phyloP scores from a whole-genome alignment of 2,888 invertebrate species.

The Callinectes sapidus region DNA sequence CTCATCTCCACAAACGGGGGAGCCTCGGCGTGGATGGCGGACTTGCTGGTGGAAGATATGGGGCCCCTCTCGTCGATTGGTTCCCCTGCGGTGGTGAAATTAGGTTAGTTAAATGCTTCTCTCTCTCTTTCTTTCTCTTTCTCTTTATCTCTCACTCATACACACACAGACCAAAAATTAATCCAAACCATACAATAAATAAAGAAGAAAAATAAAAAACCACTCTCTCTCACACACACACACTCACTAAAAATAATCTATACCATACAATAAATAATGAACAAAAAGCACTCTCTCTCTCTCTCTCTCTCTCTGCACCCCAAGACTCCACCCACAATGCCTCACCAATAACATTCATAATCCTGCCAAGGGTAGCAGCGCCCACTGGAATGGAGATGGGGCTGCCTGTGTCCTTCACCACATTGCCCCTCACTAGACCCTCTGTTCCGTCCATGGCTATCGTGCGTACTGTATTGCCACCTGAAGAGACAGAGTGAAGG shows the following conservation, averaged over 20 bases:
- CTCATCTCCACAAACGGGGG: slow-evolving; percentile 73
- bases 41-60: slow-evolving; percentile 64
- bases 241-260: neutral
- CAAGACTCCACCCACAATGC: too few relatives aligned
- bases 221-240: neutral
- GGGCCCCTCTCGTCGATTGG: slow-evolving; percentile 74
- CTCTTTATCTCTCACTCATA: neutral
- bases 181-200: neutral
- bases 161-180: neutral
- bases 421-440: slow-evolving; percentile 74
- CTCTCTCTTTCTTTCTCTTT: neutral
- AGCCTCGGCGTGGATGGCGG: slow-evolving; percentile 74
- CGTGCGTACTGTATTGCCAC: slow-evolving; percentile 74
- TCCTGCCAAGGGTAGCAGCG: slow-evolving; percentile 74
- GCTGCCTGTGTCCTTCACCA: slow-evolving; percentile 73
- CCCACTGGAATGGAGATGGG: slow-evolving; percentile 74
- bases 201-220: neutral
- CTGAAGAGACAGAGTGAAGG: slow-evolving; percentile 50
- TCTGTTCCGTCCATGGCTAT: slow-evolving; percentile 74
- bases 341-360: slow-evolving; percentile 74
- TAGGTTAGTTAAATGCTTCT: neutral
- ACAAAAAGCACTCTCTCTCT: neutral
- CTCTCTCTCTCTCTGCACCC: neutral
- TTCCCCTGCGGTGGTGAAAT: slow-evolving; percentile 72
- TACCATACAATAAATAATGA: neutral